Conservation (phyloP, 2,888 invertebrate genomes). For the Aphidoletes aphidimyza region DNA sequence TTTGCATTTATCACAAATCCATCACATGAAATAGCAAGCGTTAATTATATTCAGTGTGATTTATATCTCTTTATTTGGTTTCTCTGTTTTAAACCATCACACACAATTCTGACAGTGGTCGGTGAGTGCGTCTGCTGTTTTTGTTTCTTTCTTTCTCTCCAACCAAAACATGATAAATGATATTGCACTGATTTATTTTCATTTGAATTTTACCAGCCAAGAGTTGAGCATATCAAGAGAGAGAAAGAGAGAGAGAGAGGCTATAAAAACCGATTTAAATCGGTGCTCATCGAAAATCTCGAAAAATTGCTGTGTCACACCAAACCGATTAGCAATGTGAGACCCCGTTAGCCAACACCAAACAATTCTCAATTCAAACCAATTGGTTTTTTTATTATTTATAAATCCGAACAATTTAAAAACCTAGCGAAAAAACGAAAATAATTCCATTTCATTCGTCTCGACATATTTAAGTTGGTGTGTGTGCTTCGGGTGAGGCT, state of each 20-base stretch:
- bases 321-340: conserved; percentile 51
- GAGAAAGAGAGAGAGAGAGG: neutral
- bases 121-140: too few relatives aligned
- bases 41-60: conserved; percentile 25
- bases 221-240: conserved; percentile 12
- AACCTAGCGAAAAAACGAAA: conserved; percentile 11
- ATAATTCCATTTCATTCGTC: conserved; percentile 38
- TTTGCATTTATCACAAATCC: neutral
- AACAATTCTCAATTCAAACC: too few relatives aligned
- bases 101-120: neutral
- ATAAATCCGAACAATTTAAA: neutral
- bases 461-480: neutral
- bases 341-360: neutral
- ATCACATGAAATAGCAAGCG: too few relatives aligned
- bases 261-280: neutral
- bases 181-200: conserved; percentile 51
- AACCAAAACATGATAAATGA: conserved; percentile 50
- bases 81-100: neutral
- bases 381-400: too few relatives aligned
- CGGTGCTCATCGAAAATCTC: neutral
- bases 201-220: conserved; percentile 40
- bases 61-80: conserved; percentile 14
- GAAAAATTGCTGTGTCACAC: conserved; percentile 53
- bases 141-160: neutral
- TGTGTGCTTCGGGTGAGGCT: neutral